phyloP scores from a whole-genome alignment of 23 tunicate genomes.

The Botrylloides violaceus region DNA sequence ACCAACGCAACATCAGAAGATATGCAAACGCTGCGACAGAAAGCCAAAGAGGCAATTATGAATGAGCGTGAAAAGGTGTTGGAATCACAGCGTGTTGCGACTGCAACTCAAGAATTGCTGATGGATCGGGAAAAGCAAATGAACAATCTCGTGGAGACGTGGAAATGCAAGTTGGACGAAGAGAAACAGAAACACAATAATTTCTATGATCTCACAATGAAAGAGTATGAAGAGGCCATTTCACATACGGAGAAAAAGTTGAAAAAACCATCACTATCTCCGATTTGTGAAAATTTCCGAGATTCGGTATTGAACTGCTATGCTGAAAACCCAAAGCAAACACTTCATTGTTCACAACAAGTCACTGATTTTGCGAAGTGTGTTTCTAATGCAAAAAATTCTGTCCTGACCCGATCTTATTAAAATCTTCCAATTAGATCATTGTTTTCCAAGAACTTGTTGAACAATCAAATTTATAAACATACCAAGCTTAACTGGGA shows the following conservation, averaged over 20 bases:
- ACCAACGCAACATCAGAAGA: conserved; percentile 4
- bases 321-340: conserved; percentile 14
- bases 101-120: conserved; percentile 29
- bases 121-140: conserved; percentile 46
- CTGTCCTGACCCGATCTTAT: not conserved
- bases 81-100: conserved; percentile 11
- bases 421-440: no score
- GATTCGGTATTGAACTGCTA: conserved; percentile 24
- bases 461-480: no score
- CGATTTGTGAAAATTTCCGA: conserved; percentile 31
- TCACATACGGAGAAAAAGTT: conserved; percentile 33
- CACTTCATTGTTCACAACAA: conserved; percentile 22
- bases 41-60: not conserved
- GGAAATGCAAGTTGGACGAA: conserved; percentile 34
- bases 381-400: conserved; percentile 28
- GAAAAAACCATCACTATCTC: conserved; percentile 32
- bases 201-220: conserved; percentile 35
- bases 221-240: conserved; percentile 40
- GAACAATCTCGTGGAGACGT: conserved; percentile 8
- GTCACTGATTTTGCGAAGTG: conserved; percentile 28
- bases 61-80: conserved; percentile 11
- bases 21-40: conserved; percentile 1
- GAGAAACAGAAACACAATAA: conserved; percentile 44
- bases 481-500: no score
- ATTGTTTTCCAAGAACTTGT: no score